Evolutionary conservation across 2,113 vertebrate genomes (phyloP), one percentile per base, ranked within the genome.

Genomic region (Fregata magnificens): DNA sequence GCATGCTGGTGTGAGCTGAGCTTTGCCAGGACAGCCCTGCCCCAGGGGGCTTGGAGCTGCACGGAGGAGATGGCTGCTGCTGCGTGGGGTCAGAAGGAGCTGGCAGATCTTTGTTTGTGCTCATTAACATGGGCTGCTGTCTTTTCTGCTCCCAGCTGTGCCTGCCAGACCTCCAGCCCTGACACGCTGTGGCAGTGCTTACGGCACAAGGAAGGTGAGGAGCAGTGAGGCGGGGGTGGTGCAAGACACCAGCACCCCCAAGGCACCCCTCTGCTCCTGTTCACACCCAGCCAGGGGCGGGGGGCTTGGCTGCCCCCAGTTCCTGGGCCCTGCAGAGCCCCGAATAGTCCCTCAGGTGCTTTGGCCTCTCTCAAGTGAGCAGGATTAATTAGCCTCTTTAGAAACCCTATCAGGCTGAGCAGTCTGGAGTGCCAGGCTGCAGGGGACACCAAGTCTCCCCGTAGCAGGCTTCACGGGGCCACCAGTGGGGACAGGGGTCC

Each of bases 401-500:
- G 52, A 69, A 94, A 59, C n/a, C 9, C 62, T 5, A 1, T 4
- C 4, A 55, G 11, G 19, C 10, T 24, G 58, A 61, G 72, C 10
- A 49, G 16, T 2, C 5, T n/a, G 49, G 49, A 55, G 44, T 2
- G 1, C 42, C 31, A 71, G 21, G 79, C 55, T 70, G 26, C 69
- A 66, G 79, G 15, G 31, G 20, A 81, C 72, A 55, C 42, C 8
- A 10, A 19, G 5, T 50, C 4, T 40, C 25, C 29, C 29, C 4
- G 1, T 6, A 31, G 16, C 50, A 52, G 22, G 49, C 9, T 62
- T 61, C 10, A 9, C 5, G 1, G 47, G n/a, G 49, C 22, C 0
- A 1, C 26, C 3, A 5, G 22, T 0, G 0, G 31, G 47, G 22
- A 52, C 0, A 5, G 31, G 12, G 38, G 28, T 0, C 0, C 25